Percentiles rank a stretch among this genome's conserved stretches.
phyloP scores from a whole-genome alignment of 2,888 invertebrate species.

The Drosophila helvetica region DNA sequence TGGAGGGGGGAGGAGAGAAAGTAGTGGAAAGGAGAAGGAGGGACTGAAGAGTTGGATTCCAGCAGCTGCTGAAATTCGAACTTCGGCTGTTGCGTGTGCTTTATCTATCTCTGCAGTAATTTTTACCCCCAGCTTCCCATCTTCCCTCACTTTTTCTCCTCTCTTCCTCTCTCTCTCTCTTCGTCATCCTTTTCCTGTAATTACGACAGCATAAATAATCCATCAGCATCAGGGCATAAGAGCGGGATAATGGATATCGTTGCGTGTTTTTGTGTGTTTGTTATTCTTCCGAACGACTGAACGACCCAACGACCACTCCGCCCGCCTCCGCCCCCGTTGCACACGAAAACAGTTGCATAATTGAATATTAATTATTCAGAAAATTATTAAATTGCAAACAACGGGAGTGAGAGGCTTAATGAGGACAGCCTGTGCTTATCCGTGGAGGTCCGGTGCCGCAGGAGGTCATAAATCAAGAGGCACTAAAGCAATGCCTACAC shows the following conservation, averaged over 20 bases:
- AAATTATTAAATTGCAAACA: conserved; percentile 68
- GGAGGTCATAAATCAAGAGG: conserved; percentile 54
- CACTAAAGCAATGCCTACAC: conserved; percentile 9
- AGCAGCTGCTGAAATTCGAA: background rate
- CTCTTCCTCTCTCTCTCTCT: conserved; percentile 12
- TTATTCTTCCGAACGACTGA: background rate
- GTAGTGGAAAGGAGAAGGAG: background rate
- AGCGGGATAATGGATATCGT: conserved; percentile 69
- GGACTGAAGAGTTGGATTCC: background rate
- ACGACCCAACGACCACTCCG: background rate
- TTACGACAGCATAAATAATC: conserved; percentile 44
- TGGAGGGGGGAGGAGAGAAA: background rate
- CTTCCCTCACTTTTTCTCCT: conserved; percentile 16
- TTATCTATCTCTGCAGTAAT: background rate
- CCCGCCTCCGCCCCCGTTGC: background rate
- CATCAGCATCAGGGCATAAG: conserved; percentile 34
- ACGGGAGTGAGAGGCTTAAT: conserved; percentile 47
- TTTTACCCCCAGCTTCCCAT: background rate
- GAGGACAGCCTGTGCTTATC: conserved; percentile 30
- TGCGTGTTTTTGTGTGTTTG: conserved; percentile 16
- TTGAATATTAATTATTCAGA: conserved; percentile 78
- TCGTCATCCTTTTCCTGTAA: conserved; percentile 34
- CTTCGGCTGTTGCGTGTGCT: background rate
- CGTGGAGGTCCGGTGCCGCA: background rate
- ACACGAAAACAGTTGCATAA: conserved; percentile 63